Conservation (phyloP, 2,888 invertebrate genomes). For the Chromoteleia sp. region DNA sequence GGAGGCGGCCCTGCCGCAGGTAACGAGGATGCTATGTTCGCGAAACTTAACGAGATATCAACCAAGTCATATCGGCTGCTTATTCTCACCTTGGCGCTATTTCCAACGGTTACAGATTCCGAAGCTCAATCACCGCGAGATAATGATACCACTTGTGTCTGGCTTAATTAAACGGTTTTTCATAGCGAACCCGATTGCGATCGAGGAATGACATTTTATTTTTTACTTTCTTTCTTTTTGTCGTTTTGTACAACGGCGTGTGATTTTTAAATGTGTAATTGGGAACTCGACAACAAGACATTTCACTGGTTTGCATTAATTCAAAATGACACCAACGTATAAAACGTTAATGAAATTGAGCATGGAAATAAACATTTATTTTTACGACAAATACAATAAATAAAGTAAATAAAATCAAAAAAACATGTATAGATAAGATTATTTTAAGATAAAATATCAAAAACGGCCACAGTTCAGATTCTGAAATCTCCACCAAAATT, state of each 20-base stretch:
- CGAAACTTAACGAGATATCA: conserved; percentile 61
- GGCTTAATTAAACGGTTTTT: conserved; percentile 37
- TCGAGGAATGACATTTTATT: neutral
- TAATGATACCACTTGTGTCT: conserved; percentile 47
- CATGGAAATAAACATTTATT: too few species aligned
- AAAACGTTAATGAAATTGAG: too few species aligned
- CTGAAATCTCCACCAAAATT: too few species aligned
- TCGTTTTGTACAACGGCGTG: neutral
- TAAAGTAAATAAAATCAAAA: too few species aligned
- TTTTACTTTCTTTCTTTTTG: neutral
- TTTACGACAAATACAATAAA: too few species aligned
- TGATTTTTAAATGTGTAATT: neutral
- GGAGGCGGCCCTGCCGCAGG: conserved; percentile 62
- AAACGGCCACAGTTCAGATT: too few species aligned
- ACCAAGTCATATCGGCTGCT: conserved; percentile 57
- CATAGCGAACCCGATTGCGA: conserved; percentile 36
- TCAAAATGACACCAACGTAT: too few species aligned
- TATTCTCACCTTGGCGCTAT: conserved; percentile 60
- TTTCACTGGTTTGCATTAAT: too few species aligned
- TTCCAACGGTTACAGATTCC: conserved; percentile 25
- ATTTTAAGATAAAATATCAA: too few species aligned
- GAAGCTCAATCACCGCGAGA: conserved; percentile 24
- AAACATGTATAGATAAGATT: too few species aligned
- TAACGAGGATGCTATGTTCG: conserved; percentile 58
- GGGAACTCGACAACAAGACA: too few species aligned